phyloP scores from a whole-genome alignment of 2,113 vertebrate species.

The Anarrhichthys ocellatus region DNA sequence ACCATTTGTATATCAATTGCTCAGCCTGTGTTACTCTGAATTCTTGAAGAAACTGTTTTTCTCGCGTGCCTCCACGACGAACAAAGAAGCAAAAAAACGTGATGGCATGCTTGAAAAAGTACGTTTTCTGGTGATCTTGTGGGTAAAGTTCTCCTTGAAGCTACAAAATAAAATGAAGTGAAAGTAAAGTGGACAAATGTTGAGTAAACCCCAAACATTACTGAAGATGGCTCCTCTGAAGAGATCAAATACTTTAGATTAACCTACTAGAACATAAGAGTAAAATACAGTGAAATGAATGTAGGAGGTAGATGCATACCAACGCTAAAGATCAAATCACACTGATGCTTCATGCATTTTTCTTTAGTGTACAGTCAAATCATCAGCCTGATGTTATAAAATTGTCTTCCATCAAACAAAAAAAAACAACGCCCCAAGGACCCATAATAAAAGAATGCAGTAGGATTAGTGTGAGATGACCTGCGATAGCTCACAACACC shows the following conservation, averaged over 20 bases:
- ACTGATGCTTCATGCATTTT: conserved; percentile 65
- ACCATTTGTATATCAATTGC: not conserved
- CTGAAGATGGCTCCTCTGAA: not conserved
- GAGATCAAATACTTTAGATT: conserved; percentile 20
- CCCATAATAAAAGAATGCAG: conserved; percentile 17
- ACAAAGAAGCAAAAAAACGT: too few relatives aligned
- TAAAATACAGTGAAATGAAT: not conserved
- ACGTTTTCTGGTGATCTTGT: not conserved
- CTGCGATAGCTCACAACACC: conserved; percentile 13
- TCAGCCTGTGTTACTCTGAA: too few relatives aligned
- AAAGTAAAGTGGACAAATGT: conserved; percentile 59
- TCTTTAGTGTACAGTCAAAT: not conserved
- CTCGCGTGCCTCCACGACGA: too few relatives aligned
- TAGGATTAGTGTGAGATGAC: conserved; percentile 59
- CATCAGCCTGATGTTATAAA: not conserved
- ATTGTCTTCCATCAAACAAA: conserved; percentile 13
- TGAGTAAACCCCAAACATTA: conserved; percentile 23
- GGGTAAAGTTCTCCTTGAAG: not conserved
- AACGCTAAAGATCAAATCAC: conserved; percentile 57
- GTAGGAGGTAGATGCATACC: conserved; percentile 20
- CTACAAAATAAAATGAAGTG: conserved; percentile 49
- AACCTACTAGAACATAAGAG: not conserved
- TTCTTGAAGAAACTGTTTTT: too few relatives aligned
- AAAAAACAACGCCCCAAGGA: conserved; percentile 11
- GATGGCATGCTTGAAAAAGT: too few relatives aligned